Base-by-base conservation (phyloP, 2,797 vertebrate genomes). In the Melanotaenia nigrans region DNA sequence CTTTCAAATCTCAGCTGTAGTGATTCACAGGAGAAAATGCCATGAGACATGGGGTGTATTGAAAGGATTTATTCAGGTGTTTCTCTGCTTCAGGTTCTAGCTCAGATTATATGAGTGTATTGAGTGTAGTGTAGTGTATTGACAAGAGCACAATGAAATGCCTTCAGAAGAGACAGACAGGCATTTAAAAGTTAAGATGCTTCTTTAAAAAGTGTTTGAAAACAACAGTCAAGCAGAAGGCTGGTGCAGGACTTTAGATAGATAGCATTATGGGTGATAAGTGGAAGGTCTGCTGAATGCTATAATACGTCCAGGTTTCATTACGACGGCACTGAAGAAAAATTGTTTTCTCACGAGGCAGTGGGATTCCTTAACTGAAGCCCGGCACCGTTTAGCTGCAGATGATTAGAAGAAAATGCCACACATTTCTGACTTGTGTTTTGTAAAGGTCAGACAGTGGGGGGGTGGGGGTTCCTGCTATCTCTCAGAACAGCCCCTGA, bases 381-480 rank as follows among this genome's bases (percentile, higher is more conserved):
- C 16, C 30, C 28, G 25, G 35, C 74, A 25, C 62, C 58, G 12
- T 83, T 90, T 76, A 84, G 82, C 82, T 83, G 80, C 59, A 40
- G 74, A 83, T 89, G 84, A 91, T 89, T 85, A 85, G 78, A 87
- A 85, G 73, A 42, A 89, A 91, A 89, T 88, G 84, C 75, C 87
- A 89, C 83, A 86, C 70, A 76, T 83, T 86, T 79, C 70, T 80
- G 85, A 91, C 84, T 91, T 86, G 87, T 89, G 87, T 92, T 89
- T 87, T 73, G 83, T 84, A 89, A 92, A 93, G 90, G 92, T 91
- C 88, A 91, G 71, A 75, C 79, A 66, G 84, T 77, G 75, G 77
- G 82, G 79, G 86, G 35, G 42, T 2, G 42, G 59, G 61, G 75
- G 84, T 85, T 81, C 83, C 78, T 6, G 82, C 85, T 91, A 91